A percentile compares a stretch with the other conserved stretches of the same genome.
These are phyloP conservation scores for Rhipidura dahli DNA, from an alignment of 2,113 vertebrate species.

Conservation along the genomic window DNA sequence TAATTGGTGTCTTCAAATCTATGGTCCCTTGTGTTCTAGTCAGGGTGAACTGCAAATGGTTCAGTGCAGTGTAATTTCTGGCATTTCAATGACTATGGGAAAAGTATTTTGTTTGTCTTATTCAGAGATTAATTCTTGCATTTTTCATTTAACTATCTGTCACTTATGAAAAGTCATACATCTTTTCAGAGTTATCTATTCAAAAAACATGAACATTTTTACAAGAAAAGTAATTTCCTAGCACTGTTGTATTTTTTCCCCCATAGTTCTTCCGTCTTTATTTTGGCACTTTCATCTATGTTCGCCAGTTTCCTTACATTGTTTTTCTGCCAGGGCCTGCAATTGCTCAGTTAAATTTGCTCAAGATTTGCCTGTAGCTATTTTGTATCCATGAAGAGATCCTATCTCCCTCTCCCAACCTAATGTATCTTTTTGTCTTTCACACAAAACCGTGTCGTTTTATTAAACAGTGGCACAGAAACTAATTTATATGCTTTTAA, in stretches of 20 bases:
- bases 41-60: neutral
- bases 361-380: neutral
- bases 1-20: neutral
- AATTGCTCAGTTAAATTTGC: conserved; percentile 27
- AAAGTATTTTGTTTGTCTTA: neutral
- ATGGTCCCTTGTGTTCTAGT: neutral
- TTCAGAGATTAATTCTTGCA: conserved; percentile 11
- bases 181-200: conserved; percentile 42
- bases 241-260: neutral
- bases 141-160: conserved; percentile 32
- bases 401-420: neutral
- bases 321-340: conserved; percentile 39
- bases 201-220: conserved; percentile 39
- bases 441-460: neutral
- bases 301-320: conserved; percentile 58
- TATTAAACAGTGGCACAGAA: neutral
- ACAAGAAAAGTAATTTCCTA: conserved; percentile 56
- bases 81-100: neutral
- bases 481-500: neutral
- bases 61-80: neutral
- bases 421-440: neutral
- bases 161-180: neutral
- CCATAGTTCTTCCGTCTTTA: conserved; percentile 34
- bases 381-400: neutral
- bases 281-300: conserved; percentile 41